A percentile compares a stretch with the other conserved stretches of the same genome.
These are phyloP conservation scores for Macrotrachela quadricornifera DNA, from an alignment of 1,140 invertebrate species.

Conservation along the genomic window DNA sequence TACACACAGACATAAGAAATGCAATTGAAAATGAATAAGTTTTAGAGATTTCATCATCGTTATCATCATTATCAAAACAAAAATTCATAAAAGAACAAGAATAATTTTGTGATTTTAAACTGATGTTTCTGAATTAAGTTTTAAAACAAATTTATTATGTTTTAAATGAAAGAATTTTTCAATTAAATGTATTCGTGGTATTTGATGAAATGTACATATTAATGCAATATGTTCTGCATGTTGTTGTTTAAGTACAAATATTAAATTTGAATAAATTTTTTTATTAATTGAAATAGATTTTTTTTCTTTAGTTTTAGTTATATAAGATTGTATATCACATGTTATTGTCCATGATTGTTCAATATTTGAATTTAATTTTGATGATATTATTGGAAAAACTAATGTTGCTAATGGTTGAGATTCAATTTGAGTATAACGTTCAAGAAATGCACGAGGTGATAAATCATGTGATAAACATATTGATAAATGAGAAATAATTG, in stretches of 20 bases:
- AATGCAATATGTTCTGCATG: conserved; percentile 47
- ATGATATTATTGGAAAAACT: background rate
- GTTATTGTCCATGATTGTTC: conserved; percentile 7
- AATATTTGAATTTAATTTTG: background rate
- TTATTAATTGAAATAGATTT: conserved; percentile 31
- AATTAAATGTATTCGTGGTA: conserved; percentile 66
- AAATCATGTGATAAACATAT: conserved; percentile 72
- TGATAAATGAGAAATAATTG: conserved; percentile 61
- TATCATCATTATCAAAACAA: no score
- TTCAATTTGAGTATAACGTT: conserved; percentile 41
- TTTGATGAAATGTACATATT: conserved; percentile 49
- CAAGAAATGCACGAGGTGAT: conserved; percentile 68
- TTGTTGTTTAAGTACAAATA: conserved; percentile 51
- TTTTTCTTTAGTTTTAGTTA: background rate
- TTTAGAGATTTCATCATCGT: no score
- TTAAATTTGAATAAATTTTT: conserved; percentile 46
- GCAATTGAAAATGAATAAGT: no score
- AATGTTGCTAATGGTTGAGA: conserved; percentile 25
- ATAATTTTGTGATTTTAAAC: conserved; percentile 37
- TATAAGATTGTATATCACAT: background rate
- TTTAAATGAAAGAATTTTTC: conserved; percentile 87
- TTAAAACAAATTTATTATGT: conserved; percentile 75
- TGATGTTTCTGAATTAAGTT: conserved; percentile 82
- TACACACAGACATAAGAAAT: no score
- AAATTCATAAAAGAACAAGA: no score